Conservation (phyloP, 1,140 invertebrate species). For the Drosophila bipectinata region DNA sequence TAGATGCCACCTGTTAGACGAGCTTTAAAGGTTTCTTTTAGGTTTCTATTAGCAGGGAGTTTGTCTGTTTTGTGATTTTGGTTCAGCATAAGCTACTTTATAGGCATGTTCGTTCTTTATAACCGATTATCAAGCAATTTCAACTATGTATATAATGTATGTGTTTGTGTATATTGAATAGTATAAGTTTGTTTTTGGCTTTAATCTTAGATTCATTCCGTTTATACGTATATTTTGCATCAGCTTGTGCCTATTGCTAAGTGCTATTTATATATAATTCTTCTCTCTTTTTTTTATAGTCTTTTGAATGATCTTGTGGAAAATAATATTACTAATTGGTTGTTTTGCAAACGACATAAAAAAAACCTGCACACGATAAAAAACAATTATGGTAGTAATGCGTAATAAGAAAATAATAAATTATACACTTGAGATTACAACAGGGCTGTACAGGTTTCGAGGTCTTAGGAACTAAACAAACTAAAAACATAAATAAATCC, state of each 20-base stretch:
- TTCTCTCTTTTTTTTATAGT: slow-evolving; percentile 24
- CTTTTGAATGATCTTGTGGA: slow-evolving; percentile 46
- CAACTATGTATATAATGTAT: slow-evolving; percentile 61
- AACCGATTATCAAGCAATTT: slow-evolving; percentile 82
- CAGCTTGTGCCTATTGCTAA: slow-evolving; percentile 43
- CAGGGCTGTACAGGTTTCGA: slow-evolving; percentile 70
- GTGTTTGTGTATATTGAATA: slow-evolving; percentile 55
- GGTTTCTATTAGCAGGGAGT: slow-evolving; percentile 32
- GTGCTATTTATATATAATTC: slow-evolving; percentile 37
- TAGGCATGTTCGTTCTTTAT: slow-evolving; percentile 61
- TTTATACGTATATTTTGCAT: slow-evolving; percentile 65
- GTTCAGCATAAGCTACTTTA: slow-evolving; percentile 53
- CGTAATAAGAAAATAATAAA: slow-evolving; percentile 73
- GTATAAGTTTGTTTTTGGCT: slow-evolving; percentile 74
- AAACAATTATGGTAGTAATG: slow-evolving; percentile 62
- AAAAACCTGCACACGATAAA: slow-evolving; percentile 72
- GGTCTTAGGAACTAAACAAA: slow-evolving; percentile 58
- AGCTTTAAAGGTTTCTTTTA: slow-evolving; percentile 17
- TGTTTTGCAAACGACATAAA: slow-evolving; percentile 76
- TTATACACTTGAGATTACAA: slow-evolving; percentile 80
- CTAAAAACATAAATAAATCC: slow-evolving; percentile 49
- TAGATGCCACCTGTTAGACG: slow-evolving; percentile 23
- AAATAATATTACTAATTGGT: slow-evolving; percentile 58
- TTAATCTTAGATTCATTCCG: slow-evolving; percentile 76
- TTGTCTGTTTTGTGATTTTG: slow-evolving; percentile 41